Conservation (phyloP, 1,140 invertebrate genomes). For the Calliopsis andreniformis region DNA sequence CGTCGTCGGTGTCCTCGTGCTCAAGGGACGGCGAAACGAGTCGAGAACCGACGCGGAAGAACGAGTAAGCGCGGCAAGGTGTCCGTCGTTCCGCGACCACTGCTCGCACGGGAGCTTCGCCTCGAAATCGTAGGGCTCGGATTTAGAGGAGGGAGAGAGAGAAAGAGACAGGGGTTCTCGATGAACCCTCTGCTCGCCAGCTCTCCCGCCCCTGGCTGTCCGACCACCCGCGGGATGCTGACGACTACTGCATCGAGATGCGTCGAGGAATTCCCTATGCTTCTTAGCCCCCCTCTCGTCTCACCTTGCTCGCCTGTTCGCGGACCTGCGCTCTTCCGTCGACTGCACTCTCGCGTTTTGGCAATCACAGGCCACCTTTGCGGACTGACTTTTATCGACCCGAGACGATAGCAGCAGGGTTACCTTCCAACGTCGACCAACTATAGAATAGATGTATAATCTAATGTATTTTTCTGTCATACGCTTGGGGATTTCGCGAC, state of each 20-base stretch:
- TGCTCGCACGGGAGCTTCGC: not conserved
- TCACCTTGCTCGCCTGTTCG: constrained; percentile 10
- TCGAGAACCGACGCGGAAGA: not conserved
- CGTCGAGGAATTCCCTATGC: constrained; percentile 40
- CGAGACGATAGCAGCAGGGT: not conserved
- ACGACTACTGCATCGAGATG: constrained; percentile 63
- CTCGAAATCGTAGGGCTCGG: not conserved
- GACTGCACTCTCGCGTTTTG: constrained; percentile 1
- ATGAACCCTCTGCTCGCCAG: constrained; percentile 23
- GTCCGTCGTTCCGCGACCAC: not conserved
- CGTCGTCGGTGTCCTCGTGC: constrained; percentile 14
- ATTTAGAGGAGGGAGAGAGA: not conserved
- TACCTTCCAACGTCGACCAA: no score
- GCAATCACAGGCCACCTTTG: not conserved
- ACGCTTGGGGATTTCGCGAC: no score
- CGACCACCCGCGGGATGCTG: constrained; percentile 66
- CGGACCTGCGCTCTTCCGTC: constrained; percentile 60
- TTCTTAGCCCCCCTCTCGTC: constrained; percentile 12
- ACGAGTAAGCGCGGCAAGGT: no score
- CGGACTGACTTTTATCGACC: constrained; percentile 18
- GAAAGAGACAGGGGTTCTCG: constrained; percentile 11
- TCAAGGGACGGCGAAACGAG: not conserved
- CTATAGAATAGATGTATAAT: no score
- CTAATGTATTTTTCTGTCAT: no score
- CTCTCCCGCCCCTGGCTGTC: constrained; percentile 50